Percentiles rank a stretch among this genome's conserved stretches.
These are phyloP conservation scores for Elanoides forficatus DNA, from an alignment of 2,113 vertebrate species.

Conservation along the genomic window DNA sequence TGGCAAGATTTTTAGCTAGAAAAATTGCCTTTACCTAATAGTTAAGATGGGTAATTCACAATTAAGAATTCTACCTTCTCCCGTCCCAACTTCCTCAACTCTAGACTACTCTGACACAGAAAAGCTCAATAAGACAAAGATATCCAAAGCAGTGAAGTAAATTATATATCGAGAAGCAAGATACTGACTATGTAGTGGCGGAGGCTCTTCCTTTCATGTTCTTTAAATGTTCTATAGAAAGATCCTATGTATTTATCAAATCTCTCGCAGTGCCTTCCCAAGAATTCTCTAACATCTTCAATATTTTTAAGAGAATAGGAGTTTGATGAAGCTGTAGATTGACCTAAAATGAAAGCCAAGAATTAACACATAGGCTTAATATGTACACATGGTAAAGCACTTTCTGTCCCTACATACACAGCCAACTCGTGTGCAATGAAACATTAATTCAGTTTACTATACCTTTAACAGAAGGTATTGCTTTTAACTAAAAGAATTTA, in stretches of 20 bases:
- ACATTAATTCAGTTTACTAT: neutral
- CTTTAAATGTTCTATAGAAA: slow-evolving; percentile 84
- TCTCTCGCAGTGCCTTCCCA: slow-evolving; percentile 86
- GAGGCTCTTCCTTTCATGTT: slow-evolving; percentile 89
- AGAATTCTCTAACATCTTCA: slow-evolving; percentile 87
- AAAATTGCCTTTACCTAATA: neutral
- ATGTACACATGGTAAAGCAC: neutral
- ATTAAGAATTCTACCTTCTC: neutral
- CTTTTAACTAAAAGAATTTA: neutral
- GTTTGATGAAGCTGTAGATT: slow-evolving; percentile 59
- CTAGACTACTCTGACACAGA: neutral
- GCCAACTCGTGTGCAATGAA: neutral
- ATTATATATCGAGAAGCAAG: neutral
- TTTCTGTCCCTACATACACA: neutral
- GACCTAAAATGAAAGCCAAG: slow-evolving; percentile 67
- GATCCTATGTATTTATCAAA: slow-evolving; percentile 85
- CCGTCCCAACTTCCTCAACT: neutral
- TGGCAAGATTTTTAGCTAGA: neutral
- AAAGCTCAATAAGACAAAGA: neutral
- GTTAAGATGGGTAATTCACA: neutral
- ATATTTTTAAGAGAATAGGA: slow-evolving; percentile 84
- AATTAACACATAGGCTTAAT: neutral
- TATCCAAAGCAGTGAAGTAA: neutral
- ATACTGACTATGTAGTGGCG: slow-evolving; percentile 91
- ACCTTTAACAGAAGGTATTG: neutral